A percentile compares a stretch with the other conserved stretches of the same genome.
phyloP scores from a whole-genome alignment of 2,113 vertebrate species.

The Shinisaurus crocodilurus region DNA sequence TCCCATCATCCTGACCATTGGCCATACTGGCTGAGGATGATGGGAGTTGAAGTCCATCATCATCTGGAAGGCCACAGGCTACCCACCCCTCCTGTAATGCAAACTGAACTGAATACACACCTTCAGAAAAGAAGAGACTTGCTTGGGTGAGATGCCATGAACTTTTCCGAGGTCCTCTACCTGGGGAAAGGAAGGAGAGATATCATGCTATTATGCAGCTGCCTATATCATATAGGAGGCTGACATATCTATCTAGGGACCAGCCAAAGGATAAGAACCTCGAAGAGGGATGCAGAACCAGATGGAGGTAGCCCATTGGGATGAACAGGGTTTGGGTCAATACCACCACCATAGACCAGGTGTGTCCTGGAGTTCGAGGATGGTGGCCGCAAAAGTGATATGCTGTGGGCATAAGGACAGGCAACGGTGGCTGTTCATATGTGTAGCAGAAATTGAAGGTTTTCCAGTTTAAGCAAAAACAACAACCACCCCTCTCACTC shows the following conservation, averaged over 20 bases:
- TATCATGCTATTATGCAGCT: too few relatives aligned
- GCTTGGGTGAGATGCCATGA: neutral
- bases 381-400: neutral
- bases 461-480: neutral
- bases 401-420: neutral
- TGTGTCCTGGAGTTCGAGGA: neutral
- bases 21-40: neutral
- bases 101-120: neutral
- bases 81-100: too few relatives aligned
- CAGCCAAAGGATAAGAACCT: neutral
- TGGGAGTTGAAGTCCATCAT: neutral
- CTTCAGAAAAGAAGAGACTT: slow-evolving; percentile 15
- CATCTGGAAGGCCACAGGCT: neutral
- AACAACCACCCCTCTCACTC: too few relatives aligned
- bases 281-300: neutral
- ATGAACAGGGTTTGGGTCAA: neutral
- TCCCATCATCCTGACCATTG: neutral
- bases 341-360: neutral
- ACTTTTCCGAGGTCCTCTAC: slow-evolving; percentile 16
- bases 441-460: neutral
- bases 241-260: neutral
- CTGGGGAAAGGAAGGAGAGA: neutral
- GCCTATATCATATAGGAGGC: neutral
- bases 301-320: neutral
- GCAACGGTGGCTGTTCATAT: neutral